Evolutionary conservation across 2,113 vertebrate species (phyloP), one percentile per base, ranked within the genome.

Genomic region (Dasyornis broadbenti): DNA sequence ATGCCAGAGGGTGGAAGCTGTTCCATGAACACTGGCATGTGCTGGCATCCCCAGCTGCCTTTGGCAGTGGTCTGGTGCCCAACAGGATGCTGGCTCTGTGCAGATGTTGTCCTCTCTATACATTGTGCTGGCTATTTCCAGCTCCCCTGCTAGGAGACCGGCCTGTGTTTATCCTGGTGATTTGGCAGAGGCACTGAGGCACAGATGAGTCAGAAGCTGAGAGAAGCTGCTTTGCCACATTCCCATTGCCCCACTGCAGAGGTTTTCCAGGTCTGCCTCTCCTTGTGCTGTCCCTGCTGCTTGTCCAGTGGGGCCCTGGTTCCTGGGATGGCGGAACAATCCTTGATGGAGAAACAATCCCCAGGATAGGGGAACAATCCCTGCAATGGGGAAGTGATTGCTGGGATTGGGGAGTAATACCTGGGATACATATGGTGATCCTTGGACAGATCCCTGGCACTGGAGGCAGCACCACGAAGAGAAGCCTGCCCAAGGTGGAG

Each of bases 171-270:
- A 89, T 93, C 95, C 96, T 90, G 91, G 93, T 66, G 88, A 94
- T 78, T 53, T 97, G 96, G 95, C 93, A 81, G 15, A 40, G 77
- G 26, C 18, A 0, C 65, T 33, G 53, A 33, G 72, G 92, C 80
- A 93, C 30, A 1, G 81, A 90, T 97, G 97, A 97, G 90, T 96
- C 97, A 97, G 78, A 63, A 76, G 90, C 75, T 84, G 93, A 77
- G 93, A 94, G 95, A 95, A 88, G 88, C 82, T 22, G 93, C 88
- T 73, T 39, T 49, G 69, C 83, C 82, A 82, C 94, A 90, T 94
- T 91, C 95, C 92, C 93, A 94, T 45, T 77, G 61, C 66, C 57
- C 91, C 79, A 68, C 21, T 16, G 2, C 49, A 1, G 61, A 53
- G 75, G 16, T 52, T 86, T 81, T 78, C 86, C 59, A 24, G 73